Evolutionary conservation across 2,888 invertebrate genomes (phyloP).

Genomic region (Volucella inanis): DNA sequence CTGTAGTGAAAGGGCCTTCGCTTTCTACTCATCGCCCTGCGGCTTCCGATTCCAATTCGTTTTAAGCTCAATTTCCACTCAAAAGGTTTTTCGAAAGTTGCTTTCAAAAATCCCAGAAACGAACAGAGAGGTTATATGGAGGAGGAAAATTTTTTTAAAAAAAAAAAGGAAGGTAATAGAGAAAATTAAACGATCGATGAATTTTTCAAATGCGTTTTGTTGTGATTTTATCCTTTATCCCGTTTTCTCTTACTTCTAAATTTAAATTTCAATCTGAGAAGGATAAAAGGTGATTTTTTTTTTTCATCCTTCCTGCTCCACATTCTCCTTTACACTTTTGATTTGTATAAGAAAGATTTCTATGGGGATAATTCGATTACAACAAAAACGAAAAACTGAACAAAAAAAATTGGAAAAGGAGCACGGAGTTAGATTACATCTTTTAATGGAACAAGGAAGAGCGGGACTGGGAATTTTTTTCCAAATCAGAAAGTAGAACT

Average conservation of each 20-base stretch:
- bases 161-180: neutral
- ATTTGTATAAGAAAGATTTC: constrained; percentile 15
- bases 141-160: neutral
- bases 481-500: too few relatives aligned
- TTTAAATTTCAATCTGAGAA: constrained; percentile 53
- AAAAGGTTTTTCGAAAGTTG: constrained; percentile 13
- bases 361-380: constrained; percentile 48
- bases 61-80: constrained; percentile 56
- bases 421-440: constrained; percentile 58
- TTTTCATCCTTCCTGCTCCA: neutral
- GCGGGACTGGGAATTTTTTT: constrained; percentile 14
- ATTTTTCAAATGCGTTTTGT: constrained; percentile 37
- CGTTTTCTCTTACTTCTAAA: constrained; percentile 5
- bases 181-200: constrained; percentile 22
- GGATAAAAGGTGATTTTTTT: constrained; percentile 10
- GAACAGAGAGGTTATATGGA: neutral
- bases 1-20: neutral
- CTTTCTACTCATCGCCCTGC: too few relatives aligned
- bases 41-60: constrained; percentile 3
- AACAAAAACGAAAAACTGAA: neutral
- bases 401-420: constrained; percentile 25
- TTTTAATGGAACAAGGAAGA: constrained; percentile 45
- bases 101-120: neutral
- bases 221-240: constrained; percentile 30
- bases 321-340: neutral